Evolutionary conservation across 2,113 vertebrate genomes (phyloP).

Genomic region (Leucopsar rothschildi): DNA sequence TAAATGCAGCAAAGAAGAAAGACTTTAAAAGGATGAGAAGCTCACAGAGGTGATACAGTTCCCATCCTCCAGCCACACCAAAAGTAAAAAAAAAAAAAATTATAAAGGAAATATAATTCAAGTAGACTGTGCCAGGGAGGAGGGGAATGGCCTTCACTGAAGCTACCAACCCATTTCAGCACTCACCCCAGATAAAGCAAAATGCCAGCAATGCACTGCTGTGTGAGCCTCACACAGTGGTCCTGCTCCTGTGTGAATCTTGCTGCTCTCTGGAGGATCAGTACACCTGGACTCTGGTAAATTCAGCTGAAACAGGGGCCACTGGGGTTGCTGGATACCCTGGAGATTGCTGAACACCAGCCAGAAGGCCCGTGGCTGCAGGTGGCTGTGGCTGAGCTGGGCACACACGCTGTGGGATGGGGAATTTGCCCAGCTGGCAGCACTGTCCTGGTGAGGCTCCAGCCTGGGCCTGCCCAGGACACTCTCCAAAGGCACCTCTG

Average conservation of each 20-base stretch:
- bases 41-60: not conserved
- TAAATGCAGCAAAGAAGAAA: not conserved
- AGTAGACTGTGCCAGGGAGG: not conserved
- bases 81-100: not conserved
- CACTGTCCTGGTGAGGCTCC: not conserved
- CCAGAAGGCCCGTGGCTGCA: not conserved
- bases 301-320: not conserved
- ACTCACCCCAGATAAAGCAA: not conserved
- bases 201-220: not conserved
- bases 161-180: not conserved
- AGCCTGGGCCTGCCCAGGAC: not conserved
- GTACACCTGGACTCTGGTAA: constrained; percentile 16
- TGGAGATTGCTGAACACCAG: not conserved
- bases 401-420: not conserved
- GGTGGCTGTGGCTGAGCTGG: not conserved
- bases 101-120: not conserved
- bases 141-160: not conserved
- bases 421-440: not conserved
- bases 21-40: not conserved
- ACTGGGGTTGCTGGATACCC: not conserved
- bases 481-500: not conserved
- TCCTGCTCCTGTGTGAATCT: not conserved
- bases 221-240: accelerated
- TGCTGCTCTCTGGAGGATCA: constrained; percentile 9
- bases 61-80: not conserved